Base-by-base conservation (phyloP, 2,888 invertebrate species). In the Dicranocentrus wangi region DNA sequence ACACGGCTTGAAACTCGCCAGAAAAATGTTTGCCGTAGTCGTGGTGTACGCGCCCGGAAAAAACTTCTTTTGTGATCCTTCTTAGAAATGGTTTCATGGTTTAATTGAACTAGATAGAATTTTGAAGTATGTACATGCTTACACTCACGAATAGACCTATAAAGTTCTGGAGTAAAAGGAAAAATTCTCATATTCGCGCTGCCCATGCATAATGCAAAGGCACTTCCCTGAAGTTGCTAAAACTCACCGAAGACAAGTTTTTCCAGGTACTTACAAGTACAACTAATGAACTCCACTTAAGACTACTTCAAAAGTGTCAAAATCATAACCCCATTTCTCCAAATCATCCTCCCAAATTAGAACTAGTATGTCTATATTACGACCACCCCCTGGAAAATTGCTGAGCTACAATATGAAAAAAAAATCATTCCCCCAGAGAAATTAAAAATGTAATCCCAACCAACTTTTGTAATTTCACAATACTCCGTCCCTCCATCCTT, bases 391-490 rank as follows among this genome's bases (percentile, higher is more conserved):
- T 17, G 51, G 55, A 69, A 69, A 55, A 55, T 23, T 55, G 69
- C 39, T 58, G 1, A 58, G 17, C 39, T 69, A n/a, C 28, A 39
- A 25, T 1, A 61, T 19, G 61, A 21, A 28, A 61, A 61, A 58
- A 61, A 58, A 43, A 28, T 15, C 65, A 39, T 73, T 76, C 76
- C 76, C 75, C 76, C 76, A 27, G 76, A 76, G 76, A 76, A 76
- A 76, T 76, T 76, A 76, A 76, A 76, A 68, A 76, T 25, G 61
- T 76, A 76, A 76, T 76, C 76, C 68, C 21, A 23, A 8, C 68
- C 68, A 76, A 76, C 68, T 76, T 76, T 76, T 60, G 68, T 55
- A 76, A 76, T 76, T 68, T 76, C 21, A 27, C 32, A 60, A 28
- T 60, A 17, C 42, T 32, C 39, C 68, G 15, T 60, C 25, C 23